A percentile compares a stretch with the other conserved stretches of the same genome.
Evolutionary conservation across 2,113 vertebrate genomes (phyloP).

Genomic region (Merops nubicus): DNA sequence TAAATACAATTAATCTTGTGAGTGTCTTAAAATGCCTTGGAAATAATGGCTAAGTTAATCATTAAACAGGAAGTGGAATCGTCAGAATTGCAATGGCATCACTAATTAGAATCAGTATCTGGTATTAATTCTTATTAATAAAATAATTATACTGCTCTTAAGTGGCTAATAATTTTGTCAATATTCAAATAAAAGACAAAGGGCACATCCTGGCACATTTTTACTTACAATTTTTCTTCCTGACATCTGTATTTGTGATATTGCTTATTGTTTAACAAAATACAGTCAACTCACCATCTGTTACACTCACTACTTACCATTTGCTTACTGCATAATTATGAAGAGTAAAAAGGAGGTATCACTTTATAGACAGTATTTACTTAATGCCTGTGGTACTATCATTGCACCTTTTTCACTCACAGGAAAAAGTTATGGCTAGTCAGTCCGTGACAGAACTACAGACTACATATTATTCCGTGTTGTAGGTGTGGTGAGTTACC

Average conservation of each 20-base stretch:
- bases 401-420: background rate
- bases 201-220: background rate
- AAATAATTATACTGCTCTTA: background rate
- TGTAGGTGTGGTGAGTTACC: background rate
- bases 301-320: background rate
- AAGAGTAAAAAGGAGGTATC: background rate
- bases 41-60: background rate
- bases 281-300: background rate
- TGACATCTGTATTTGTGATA: background rate
- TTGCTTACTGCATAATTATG: background rate
- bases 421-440: background rate
- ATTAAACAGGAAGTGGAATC: background rate
- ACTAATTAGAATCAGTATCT: background rate
- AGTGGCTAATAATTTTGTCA: background rate
- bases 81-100: background rate
- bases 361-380: background rate
- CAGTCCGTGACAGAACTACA: background rate
- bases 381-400: background rate
- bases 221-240: background rate
- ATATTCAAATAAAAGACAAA: background rate
- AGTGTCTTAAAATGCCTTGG: background rate
- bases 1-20: conserved; percentile 6
- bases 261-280: background rate
- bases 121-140: background rate
- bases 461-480: background rate